A percentile compares a stretch with the other conserved stretches of the same genome.
phyloP scores from a whole-genome alignment of 2,888 invertebrate genomes.

The Zootermopsis nevadensis region DNA sequence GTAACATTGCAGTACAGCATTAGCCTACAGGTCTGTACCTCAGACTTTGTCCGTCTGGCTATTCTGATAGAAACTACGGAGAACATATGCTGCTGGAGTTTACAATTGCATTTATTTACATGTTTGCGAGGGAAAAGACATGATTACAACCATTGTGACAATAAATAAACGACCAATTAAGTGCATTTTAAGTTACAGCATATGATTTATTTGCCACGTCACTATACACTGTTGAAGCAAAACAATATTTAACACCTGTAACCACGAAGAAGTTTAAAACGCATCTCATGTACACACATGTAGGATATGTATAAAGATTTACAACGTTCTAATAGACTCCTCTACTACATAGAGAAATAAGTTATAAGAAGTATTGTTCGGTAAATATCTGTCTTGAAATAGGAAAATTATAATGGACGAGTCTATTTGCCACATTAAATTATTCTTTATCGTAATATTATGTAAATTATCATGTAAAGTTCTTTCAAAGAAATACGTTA shows the following conservation, averaged over 20 bases:
- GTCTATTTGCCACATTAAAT: neutral
- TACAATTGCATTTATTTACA: neutral
- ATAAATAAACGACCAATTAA: conserved; percentile 17
- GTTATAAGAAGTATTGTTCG: neutral
- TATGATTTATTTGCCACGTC: conserved; percentile 16
- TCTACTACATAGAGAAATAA: neutral
- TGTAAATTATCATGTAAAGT: neutral
- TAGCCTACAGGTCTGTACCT: neutral
- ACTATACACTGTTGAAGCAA: neutral
- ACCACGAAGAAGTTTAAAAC: neutral
- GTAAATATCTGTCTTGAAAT: neutral
- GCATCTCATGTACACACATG: neutral
- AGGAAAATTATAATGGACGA: neutral
- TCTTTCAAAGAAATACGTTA: neutral
- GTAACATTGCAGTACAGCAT: neutral
- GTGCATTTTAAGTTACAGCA: conserved; percentile 11
- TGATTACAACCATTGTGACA: conserved; percentile 20
- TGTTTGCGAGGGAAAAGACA: conserved; percentile 25
- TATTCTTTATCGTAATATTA: neutral
- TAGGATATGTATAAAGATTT: neutral
- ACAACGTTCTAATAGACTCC: neutral
- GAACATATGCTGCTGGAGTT: neutral
- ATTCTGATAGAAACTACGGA: neutral
- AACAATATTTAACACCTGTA: neutral
- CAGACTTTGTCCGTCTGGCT: neutral